Evolutionary conservation across 2,797 vertebrate genomes (phyloP).

Genomic region (Numenius phaeopus): DNA sequence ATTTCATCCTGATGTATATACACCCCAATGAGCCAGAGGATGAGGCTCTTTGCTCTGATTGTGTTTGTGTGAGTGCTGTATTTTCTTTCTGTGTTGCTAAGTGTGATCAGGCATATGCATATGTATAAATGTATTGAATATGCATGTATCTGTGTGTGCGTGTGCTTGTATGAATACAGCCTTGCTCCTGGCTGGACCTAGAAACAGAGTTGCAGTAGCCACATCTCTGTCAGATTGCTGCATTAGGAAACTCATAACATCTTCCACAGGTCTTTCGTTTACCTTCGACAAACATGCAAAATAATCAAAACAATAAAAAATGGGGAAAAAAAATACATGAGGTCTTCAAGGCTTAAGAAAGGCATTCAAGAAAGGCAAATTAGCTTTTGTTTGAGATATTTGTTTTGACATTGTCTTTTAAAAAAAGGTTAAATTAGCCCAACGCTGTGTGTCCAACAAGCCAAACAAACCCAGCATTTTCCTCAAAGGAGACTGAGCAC

Average conservation of each 20-base stretch:
- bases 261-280: neutral
- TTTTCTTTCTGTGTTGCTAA: neutral
- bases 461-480: neutral
- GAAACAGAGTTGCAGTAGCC: neutral
- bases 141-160: accelerated
- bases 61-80: neutral
- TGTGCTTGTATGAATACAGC: neutral
- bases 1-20: neutral
- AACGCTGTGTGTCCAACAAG: neutral
- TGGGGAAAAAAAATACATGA: accelerated
- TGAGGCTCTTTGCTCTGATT: neutral
- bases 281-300: neutral
- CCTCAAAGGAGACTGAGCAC: neutral
- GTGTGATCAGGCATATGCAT: neutral
- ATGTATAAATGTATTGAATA: neutral
- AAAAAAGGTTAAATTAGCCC: neutral
- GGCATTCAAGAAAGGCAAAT: neutral
- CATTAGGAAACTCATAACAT: neutral
- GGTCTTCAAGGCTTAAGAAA: neutral
- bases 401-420: neutral
- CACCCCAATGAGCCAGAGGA: neutral
- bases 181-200: neutral
- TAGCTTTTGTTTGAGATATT: neutral
- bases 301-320: neutral
- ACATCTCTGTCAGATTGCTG: neutral